A percentile compares a stretch with the other conserved stretches of the same genome.
These are phyloP conservation scores for Diceros bicornis DNA, from an alignment of 2,797 vertebrate species.

Conservation along the genomic window DNA sequence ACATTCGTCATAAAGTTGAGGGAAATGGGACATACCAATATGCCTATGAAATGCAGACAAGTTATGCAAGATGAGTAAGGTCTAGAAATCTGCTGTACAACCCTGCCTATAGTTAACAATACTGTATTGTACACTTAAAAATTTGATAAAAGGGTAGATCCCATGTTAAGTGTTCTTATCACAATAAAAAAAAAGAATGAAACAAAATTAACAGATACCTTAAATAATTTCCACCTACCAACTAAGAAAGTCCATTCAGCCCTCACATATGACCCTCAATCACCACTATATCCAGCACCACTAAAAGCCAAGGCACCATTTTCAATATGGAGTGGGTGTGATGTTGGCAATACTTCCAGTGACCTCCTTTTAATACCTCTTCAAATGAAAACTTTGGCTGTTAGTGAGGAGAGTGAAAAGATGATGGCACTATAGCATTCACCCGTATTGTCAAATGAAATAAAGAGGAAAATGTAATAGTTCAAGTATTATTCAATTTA, in stretches of 20 bases:
- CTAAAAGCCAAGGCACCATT: background rate
- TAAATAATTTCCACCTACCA: background rate
- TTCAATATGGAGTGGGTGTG: background rate
- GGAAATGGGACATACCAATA: background rate
- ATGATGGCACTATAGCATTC: background rate
- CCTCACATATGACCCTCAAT: background rate
- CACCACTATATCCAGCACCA: background rate
- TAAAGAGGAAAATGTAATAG: background rate
- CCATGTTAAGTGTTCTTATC: background rate
- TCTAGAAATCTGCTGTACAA: background rate
- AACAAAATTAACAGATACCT: background rate
- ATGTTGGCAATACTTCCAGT: background rate
- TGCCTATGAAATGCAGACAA: background rate
- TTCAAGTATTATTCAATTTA: background rate
- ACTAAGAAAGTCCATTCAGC: background rate
- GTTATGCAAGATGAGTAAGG: background rate
- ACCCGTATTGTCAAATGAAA: background rate
- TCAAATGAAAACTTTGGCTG: background rate
- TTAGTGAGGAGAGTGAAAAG: background rate
- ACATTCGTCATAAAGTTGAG: background rate
- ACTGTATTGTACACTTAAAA: background rate
- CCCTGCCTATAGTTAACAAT: background rate
- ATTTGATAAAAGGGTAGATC: background rate
- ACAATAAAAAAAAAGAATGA: background rate
- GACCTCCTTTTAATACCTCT: background rate